Percentiles rank a stretch among this genome's conserved stretches.
Conservation (phyloP, 2,113 vertebrate species). For the Elephantulus edwardii region DNA sequence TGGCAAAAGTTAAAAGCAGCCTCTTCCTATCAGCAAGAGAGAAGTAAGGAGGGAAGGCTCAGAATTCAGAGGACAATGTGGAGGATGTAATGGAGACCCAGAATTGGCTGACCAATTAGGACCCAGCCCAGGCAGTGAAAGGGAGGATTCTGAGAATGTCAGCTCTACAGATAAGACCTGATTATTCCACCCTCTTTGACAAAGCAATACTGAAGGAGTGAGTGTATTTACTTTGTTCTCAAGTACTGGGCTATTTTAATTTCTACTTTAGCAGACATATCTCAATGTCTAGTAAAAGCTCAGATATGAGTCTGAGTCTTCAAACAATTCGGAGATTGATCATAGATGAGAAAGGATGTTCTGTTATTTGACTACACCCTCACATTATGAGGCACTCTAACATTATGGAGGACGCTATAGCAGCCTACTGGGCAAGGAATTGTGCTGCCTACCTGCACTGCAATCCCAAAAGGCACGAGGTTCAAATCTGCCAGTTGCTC, state of each 20-base stretch:
- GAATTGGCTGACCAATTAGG: background rate
- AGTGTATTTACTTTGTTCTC: background rate
- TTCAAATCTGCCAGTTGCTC: no score
- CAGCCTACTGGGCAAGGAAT: no score
- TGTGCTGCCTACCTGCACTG: no score
- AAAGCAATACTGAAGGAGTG: background rate
- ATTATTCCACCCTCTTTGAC: background rate
- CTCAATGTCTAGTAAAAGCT: slow-evolving; percentile 12
- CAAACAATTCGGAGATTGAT: background rate
- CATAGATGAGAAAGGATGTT: background rate
- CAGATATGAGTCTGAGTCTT: background rate
- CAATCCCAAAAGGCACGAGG: no score
- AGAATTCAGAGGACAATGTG: background rate
- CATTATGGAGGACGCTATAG: no score
- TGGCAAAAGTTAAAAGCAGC: slow-evolving; percentile 34
- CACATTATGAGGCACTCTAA: background rate
- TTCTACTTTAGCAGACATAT: background rate
- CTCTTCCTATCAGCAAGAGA: slow-evolving; percentile 18
- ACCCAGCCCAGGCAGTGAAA: background rate
- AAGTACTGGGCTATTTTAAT: background rate
- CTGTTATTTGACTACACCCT: background rate
- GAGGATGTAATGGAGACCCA: background rate
- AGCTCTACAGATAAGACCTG: background rate
- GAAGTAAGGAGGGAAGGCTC: background rate
- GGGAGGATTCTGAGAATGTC: background rate